Conservation (phyloP, 1,140 invertebrate genomes). For the Aricia agestis region DNA sequence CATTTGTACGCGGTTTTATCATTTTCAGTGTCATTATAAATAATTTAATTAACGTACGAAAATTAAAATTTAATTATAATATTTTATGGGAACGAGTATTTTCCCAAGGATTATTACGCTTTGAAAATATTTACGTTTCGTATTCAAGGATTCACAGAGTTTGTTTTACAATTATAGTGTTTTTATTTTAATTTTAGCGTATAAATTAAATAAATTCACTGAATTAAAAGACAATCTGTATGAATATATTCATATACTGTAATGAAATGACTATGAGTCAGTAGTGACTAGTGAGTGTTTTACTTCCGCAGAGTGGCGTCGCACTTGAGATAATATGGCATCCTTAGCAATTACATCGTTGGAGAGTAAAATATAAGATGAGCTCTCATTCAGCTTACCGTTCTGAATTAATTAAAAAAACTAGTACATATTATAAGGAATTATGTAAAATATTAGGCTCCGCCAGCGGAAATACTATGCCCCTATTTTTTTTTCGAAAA, state of each 20-base stretch:
- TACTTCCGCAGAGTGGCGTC: too few species aligned
- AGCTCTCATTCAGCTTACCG: too few species aligned
- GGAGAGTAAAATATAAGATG: too few species aligned
- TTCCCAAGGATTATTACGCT: conserved; percentile 11
- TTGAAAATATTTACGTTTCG: conserved; percentile 1
- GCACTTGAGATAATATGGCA: too few species aligned
- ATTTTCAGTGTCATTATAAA: conserved; percentile 6
- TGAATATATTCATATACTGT: background rate
- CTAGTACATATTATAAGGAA: too few species aligned
- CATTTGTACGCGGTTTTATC: background rate
- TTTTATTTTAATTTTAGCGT: conserved; percentile 10
- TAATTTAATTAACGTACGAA: conserved; percentile 1
- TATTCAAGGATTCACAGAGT: conserved; percentile 4
- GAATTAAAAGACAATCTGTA: background rate
- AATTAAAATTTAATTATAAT: background rate
- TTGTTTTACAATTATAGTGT: conserved; percentile 5
- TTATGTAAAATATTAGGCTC: too few species aligned
- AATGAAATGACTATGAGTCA: background rate
- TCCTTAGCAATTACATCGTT: too few species aligned
- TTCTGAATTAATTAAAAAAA: too few species aligned
- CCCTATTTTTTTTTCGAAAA: too few species aligned
- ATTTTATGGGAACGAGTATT: conserved; percentile 11
- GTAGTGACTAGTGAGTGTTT: too few species aligned
- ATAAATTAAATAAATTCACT: background rate
- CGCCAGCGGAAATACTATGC: too few species aligned